phyloP scores from a whole-genome alignment of 1,140 invertebrate species.

The Antheraea pernyi region DNA sequence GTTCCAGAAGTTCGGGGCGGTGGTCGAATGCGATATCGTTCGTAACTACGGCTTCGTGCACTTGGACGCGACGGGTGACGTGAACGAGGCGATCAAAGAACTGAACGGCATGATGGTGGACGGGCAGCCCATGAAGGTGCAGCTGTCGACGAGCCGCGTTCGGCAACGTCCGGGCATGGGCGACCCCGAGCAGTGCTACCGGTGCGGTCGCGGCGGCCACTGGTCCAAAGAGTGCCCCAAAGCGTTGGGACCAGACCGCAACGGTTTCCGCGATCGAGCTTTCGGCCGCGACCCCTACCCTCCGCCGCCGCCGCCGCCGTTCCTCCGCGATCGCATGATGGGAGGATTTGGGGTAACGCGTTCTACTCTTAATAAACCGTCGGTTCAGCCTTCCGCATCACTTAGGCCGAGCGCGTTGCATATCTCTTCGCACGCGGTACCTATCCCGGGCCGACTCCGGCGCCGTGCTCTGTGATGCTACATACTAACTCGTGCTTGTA shows the following conservation, averaged over 20 bases:
- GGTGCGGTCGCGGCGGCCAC: constrained; percentile 95
- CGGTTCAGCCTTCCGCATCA: constrained; percentile 40
- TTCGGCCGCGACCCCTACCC: constrained; percentile 92
- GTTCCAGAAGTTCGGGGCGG: constrained; percentile 93
- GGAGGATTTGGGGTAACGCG: constrained; percentile 89
- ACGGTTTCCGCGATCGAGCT: constrained; percentile 89
- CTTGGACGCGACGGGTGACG: constrained; percentile 89
- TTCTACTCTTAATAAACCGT: constrained; percentile 37
- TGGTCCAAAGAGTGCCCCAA: constrained; percentile 96
- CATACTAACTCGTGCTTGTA: constrained; percentile 2
- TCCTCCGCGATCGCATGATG: constrained; percentile 92
- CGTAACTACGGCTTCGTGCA: constrained; percentile 96
- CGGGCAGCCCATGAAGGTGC: constrained; percentile 93
- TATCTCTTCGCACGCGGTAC: constrained; percentile 48
- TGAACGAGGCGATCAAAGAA: constrained; percentile 92
- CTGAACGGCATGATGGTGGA: constrained; percentile 91
- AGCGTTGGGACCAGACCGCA: constrained; percentile 86
- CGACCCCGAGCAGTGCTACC: constrained; percentile 95
- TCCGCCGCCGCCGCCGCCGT: constrained; percentile 90
- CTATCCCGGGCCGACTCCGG: constrained; percentile 41
- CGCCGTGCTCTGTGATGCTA: constrained; percentile 53
- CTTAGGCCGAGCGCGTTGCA: constrained; percentile 52
- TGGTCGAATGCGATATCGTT: constrained; percentile 94
- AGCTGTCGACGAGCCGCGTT: constrained; percentile 94
- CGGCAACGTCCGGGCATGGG: constrained; percentile 96